phyloP scores from a whole-genome alignment of 2,888 invertebrate species.

The Eupsilia transversa region DNA sequence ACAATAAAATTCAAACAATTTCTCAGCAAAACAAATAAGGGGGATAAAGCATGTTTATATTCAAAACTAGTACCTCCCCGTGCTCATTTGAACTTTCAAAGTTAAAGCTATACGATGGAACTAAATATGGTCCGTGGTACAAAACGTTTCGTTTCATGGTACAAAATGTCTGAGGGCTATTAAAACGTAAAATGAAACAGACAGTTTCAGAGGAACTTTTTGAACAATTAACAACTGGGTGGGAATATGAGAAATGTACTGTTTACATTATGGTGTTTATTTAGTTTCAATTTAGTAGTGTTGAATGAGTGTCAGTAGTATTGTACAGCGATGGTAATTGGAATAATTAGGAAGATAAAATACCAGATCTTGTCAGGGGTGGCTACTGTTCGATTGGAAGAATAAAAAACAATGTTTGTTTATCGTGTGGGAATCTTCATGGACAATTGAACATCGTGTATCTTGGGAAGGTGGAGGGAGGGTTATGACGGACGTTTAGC shows the following conservation, averaged over 20 bases:
- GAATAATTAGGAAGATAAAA: not conserved
- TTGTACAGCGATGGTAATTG: not conserved
- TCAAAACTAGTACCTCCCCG: slow-evolving; percentile 56
- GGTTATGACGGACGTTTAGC: not conserved
- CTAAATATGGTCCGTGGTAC: slow-evolving; percentile 48
- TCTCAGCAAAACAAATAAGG: slow-evolving; percentile 50
- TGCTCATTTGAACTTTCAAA: slow-evolving; percentile 64
- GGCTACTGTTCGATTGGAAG: not conserved
- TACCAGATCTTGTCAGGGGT: not conserved
- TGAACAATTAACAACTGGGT: slow-evolving; percentile 35
- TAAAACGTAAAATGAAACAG: slow-evolving; percentile 55
- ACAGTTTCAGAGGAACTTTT: slow-evolving; percentile 26
- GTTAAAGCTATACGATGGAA: slow-evolving; percentile 60
- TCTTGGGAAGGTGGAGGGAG: too few species aligned
- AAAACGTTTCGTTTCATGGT: slow-evolving; percentile 13
- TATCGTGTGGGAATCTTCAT: not conserved
- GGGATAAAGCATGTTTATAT: slow-evolving; percentile 57
- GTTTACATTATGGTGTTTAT: slow-evolving; percentile 39
- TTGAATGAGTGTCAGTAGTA: not conserved
- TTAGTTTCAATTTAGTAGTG: slow-evolving; percentile 13
- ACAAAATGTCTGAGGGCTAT: slow-evolving; percentile 39
- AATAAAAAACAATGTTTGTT: not conserved
- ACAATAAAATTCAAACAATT: slow-evolving; percentile 45
- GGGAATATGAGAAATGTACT: slow-evolving; percentile 7
- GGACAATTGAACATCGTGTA: not conserved